phyloP scores from a whole-genome alignment of 2,113 vertebrate genomes.

The Myrmecobius fasciatus region DNA sequence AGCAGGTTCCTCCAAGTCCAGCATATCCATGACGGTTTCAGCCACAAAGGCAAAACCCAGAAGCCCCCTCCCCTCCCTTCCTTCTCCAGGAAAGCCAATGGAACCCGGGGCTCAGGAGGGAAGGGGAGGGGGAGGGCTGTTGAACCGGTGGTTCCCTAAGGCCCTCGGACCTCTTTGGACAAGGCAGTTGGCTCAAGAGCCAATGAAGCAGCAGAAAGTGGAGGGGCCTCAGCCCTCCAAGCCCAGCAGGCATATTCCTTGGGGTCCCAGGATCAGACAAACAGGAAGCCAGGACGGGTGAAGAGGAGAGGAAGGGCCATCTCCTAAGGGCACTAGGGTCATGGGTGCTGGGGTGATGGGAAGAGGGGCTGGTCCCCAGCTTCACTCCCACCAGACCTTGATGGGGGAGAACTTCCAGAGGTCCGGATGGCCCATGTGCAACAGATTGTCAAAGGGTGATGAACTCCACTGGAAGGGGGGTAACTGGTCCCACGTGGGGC shows the following conservation, averaged over 20 bases:
- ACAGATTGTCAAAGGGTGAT: constrained; percentile 87
- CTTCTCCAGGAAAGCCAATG: not conserved
- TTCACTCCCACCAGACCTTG: constrained; percentile 89
- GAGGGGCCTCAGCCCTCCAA: not conserved
- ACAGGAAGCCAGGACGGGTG: too few species aligned
- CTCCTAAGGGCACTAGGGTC: not conserved
- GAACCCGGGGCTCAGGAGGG: not conserved
- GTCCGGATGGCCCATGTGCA: constrained; percentile 96
- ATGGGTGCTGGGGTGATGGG: not conserved
- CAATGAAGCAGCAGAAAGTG: not conserved
- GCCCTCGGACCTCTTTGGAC: not conserved
- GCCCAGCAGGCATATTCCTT: not conserved
- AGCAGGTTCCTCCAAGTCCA: not conserved
- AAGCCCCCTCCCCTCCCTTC: not conserved
- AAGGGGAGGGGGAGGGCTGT: not conserved
- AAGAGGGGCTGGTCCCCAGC: not conserved
- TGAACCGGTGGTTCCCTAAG: not conserved
- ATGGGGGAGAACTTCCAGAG: constrained; percentile 91
- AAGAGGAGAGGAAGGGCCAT: not conserved
- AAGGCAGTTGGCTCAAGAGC: not conserved
- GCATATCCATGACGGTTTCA: not conserved
- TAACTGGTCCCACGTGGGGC: constrained; percentile 93
- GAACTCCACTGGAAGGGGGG: constrained; percentile 94
- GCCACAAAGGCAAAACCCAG: not conserved
- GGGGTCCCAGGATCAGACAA: not conserved